These are phyloP conservation scores for Spicauda simplicius DNA, from an alignment of 2,888 invertebrate genomes.

Conservation along the genomic window DNA sequence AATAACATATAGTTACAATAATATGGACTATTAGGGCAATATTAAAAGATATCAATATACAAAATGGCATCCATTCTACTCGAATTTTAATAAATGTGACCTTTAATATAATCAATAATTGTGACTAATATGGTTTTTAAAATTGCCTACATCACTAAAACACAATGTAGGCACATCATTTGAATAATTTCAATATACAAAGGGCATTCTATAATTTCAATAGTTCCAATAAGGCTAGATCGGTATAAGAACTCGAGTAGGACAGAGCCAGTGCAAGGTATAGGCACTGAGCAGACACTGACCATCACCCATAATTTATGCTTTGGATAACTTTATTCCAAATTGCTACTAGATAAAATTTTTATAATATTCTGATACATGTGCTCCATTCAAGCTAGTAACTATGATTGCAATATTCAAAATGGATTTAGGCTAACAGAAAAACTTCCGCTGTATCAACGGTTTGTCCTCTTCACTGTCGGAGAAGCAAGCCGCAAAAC, in stretches of 20 bases:
- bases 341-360: constrained; percentile 41
- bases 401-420: constrained; percentile 30
- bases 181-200: neutral
- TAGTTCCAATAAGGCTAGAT: constrained; percentile 18
- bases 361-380: constrained; percentile 33
- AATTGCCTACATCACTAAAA: constrained; percentile 21
- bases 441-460: constrained; percentile 65
- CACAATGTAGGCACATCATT: constrained; percentile 15
- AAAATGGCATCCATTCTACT: constrained; percentile 25
- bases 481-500: constrained; percentile 73
- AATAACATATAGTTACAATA: constrained; percentile 18
- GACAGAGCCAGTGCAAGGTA: constrained; percentile 14
- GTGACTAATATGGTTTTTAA: neutral
- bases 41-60: constrained; percentile 27
- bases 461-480: constrained; percentile 76
- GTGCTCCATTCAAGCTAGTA: constrained; percentile 37
- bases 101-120: neutral
- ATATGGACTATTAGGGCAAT: constrained; percentile 22
- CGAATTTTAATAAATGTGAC: constrained; percentile 16
- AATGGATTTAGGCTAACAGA: constrained; percentile 52
- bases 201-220: neutral
- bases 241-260: constrained; percentile 22
- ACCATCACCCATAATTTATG: constrained; percentile 1
- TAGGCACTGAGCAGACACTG: constrained; percentile 27
- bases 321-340: constrained; percentile 25